phyloP scores from a whole-genome alignment of 2,113 vertebrate species.

The Procavia capensis region DNA sequence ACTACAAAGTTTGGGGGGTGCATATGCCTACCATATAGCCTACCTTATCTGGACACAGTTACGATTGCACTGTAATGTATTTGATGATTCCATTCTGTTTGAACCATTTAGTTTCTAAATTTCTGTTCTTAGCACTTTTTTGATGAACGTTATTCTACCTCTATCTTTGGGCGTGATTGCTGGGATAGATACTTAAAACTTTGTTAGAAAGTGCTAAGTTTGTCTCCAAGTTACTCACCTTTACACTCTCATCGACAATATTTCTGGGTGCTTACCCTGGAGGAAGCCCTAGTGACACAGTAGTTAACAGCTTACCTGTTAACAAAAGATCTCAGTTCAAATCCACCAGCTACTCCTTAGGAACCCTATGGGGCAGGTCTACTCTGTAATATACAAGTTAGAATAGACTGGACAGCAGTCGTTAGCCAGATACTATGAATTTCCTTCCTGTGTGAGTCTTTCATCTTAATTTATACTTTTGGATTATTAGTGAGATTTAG shows the following conservation, averaged over 20 bases:
- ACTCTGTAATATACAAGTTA: no score
- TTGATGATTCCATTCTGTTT: background rate
- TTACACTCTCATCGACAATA: background rate
- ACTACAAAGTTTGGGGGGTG: background rate
- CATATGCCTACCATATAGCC: background rate
- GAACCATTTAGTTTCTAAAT: background rate
- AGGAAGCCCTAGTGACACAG: background rate
- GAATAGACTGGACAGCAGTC: no score
- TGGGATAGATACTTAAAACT: background rate
- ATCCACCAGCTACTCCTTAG: no score
- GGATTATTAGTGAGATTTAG: background rate
- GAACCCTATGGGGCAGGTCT: no score
- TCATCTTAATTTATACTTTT: constrained; percentile 20
- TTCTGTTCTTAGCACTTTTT: background rate
- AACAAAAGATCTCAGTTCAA: no score
- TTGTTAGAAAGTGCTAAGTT: background rate
- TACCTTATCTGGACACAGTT: background rate
- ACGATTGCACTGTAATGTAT: background rate
- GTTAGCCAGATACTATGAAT: background rate
- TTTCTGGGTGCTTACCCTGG: background rate
- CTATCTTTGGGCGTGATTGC: background rate
- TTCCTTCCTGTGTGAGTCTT: background rate
- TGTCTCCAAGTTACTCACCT: background rate
- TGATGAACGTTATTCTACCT: background rate
- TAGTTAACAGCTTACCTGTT: no score